Percentiles rank a stretch among this genome's conserved stretches.
Evolutionary conservation across 2,888 invertebrate genomes (phyloP).

Genomic region (Mayetiola destructor): DNA sequence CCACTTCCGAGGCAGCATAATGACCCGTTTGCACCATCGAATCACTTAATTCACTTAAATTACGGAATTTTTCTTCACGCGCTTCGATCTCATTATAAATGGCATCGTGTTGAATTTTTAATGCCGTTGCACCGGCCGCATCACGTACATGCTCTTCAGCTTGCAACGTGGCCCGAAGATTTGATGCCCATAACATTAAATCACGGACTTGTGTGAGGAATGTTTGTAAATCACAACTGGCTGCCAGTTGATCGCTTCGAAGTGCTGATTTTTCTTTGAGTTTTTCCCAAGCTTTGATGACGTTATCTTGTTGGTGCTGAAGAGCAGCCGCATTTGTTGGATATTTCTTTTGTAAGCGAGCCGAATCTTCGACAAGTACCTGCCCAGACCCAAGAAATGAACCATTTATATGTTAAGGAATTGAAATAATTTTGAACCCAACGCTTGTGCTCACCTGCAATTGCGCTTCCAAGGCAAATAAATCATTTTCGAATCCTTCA

Average conservation of each 20-base stretch:
- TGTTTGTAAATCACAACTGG: slow-evolving; percentile 76
- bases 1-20: slow-evolving; percentile 64
- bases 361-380: slow-evolving; percentile 81
- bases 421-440: neutral
- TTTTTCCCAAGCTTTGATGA: slow-evolving; percentile 75
- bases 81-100: slow-evolving; percentile 78
- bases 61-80: slow-evolving; percentile 63
- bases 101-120: slow-evolving; percentile 70
- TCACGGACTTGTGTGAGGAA: slow-evolving; percentile 79
- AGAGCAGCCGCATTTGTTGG: slow-evolving; percentile 89
- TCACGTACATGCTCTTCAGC: slow-evolving; percentile 71
- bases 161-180: slow-evolving; percentile 59
- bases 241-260: slow-evolving; percentile 65
- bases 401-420: slow-evolving; percentile 31
- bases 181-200: slow-evolving; percentile 75
- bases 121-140: slow-evolving; percentile 63
- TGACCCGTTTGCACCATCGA: slow-evolving; percentile 76
- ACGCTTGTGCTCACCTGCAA: slow-evolving; percentile 40
- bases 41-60: slow-evolving; percentile 59
- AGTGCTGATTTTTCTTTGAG: slow-evolving; percentile 70
- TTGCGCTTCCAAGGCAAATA: slow-evolving; percentile 83
- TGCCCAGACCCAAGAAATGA: neutral
- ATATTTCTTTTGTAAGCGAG: slow-evolving; percentile 70
- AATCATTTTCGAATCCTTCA: slow-evolving; percentile 85
- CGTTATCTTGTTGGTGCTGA: slow-evolving; percentile 68